Conservation (phyloP, 1,140 invertebrate genomes). For the Hesperophylax magnus region DNA sequence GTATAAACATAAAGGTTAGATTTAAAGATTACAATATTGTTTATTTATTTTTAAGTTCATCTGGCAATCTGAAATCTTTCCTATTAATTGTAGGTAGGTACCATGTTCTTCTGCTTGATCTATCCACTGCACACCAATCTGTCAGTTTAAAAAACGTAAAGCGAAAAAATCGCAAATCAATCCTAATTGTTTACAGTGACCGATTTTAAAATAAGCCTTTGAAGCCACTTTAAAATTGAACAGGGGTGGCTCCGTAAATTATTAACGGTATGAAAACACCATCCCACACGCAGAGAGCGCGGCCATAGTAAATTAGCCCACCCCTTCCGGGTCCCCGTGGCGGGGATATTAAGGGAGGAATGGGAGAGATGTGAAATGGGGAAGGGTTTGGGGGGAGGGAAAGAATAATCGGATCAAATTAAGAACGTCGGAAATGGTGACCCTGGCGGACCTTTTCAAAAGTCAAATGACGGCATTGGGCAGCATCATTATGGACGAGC, state of each 20-base stretch:
- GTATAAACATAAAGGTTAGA: no score
- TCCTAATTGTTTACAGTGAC: no score
- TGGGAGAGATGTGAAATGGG: no score
- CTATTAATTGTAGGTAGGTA: no score
- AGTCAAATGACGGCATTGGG: not conserved
- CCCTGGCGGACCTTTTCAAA: not conserved
- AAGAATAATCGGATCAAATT: constrained; percentile 31
- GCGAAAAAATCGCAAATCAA: no score
- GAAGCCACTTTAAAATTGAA: not conserved
- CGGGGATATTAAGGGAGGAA: no score
- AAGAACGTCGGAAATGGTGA: constrained; percentile 5
- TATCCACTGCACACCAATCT: no score
- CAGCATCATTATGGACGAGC: not conserved
- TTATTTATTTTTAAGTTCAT: no score
- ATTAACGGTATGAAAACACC: constrained; percentile 45
- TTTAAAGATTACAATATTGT: no score
- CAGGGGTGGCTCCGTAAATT: constrained; percentile 40
- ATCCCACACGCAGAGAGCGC: not conserved
- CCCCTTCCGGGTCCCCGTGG: not conserved
- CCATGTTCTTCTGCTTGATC: no score
- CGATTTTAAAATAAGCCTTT: constrained; percentile 1
- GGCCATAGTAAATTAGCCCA: constrained; percentile 15
- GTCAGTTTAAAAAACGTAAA: no score
- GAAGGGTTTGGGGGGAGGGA: not conserved
- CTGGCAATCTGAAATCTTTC: no score